Conservation (phyloP, 2,888 invertebrate species). For the Lottia gigantea region DNA sequence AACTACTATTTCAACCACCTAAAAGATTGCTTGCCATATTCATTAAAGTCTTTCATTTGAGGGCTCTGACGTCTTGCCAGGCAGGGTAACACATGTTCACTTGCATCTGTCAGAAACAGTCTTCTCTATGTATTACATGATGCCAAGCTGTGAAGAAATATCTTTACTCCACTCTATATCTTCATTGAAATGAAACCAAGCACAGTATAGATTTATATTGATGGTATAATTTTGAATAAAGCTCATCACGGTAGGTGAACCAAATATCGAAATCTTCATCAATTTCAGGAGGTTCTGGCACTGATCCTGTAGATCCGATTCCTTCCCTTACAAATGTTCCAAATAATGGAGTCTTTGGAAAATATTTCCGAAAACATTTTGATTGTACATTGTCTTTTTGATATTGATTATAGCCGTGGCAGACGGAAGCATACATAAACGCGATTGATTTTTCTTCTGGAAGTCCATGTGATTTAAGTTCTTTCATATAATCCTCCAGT, state of each 20-base stretch:
- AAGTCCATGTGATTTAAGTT: constrained; percentile 44
- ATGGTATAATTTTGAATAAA: constrained; percentile 48
- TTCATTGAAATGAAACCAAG: constrained; percentile 40
- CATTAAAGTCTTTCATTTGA: no score
- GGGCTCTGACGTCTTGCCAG: no score
- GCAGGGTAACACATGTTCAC: no score
- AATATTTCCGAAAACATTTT: constrained; percentile 64
- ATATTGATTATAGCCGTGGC: constrained; percentile 64
- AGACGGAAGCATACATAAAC: constrained; percentile 70
- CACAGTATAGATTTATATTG: constrained; percentile 55
- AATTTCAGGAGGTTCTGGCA: background rate
- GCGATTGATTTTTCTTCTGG: constrained; percentile 56
- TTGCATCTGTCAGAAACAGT: no score
- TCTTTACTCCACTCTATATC: background rate
- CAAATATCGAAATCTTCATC: constrained; percentile 16
- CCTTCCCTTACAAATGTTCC: constrained; percentile 71
- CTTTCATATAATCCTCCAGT: constrained; percentile 40
- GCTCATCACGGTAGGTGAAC: constrained; percentile 16
- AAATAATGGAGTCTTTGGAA: constrained; percentile 69
- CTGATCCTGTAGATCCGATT: constrained; percentile 60
- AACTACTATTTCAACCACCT: no score
- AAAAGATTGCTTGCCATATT: no score
- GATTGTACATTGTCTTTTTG: constrained; percentile 66
- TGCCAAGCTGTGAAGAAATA: no score
- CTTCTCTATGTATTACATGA: no score